Evolutionary conservation across 1,140 invertebrate species (phyloP).

Genomic region (Euura lappo): DNA sequence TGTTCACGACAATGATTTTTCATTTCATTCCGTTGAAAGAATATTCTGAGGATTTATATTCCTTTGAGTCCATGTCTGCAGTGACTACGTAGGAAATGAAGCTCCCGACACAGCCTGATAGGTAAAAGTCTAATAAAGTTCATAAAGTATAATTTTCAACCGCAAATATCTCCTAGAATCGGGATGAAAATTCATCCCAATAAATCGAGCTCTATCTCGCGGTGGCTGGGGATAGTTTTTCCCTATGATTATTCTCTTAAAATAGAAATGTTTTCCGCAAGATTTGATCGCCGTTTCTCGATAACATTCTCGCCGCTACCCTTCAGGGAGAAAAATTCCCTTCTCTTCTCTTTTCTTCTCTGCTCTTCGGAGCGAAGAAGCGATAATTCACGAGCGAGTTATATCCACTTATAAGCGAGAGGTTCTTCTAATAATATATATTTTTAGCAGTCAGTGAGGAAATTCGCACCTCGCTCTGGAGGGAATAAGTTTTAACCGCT

Average conservation of each 20-base stretch:
- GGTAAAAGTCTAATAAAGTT: too few relatives aligned
- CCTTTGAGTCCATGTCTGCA: too few relatives aligned
- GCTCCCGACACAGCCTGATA: too few relatives aligned
- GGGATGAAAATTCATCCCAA: neutral
- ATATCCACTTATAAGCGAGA: neutral
- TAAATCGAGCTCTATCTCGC: neutral
- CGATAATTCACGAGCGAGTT: neutral
- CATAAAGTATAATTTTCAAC: neutral
- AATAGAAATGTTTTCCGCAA: too few relatives aligned
- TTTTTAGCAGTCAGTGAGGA: slow-evolving; percentile 4
- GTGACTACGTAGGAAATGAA: too few relatives aligned
- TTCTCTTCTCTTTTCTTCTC: too few relatives aligned
- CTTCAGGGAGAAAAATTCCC: neutral
- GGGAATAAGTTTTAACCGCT: slow-evolving; percentile 31
- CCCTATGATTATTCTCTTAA: too few relatives aligned
- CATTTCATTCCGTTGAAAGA: too few relatives aligned
- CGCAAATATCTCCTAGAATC: neutral
- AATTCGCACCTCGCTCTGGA: slow-evolving; percentile 2
- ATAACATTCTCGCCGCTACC: neutral
- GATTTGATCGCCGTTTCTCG: too few relatives aligned
- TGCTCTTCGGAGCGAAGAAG: neutral
- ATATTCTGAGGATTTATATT: too few relatives aligned
- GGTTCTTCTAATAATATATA: neutral
- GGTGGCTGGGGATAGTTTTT: neutral
- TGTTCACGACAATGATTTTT: too few relatives aligned